A percentile compares a stretch with the other conserved stretches of the same genome.
phyloP scores from a whole-genome alignment of 2,888 invertebrate species.

The Oligia fasciuncula region DNA sequence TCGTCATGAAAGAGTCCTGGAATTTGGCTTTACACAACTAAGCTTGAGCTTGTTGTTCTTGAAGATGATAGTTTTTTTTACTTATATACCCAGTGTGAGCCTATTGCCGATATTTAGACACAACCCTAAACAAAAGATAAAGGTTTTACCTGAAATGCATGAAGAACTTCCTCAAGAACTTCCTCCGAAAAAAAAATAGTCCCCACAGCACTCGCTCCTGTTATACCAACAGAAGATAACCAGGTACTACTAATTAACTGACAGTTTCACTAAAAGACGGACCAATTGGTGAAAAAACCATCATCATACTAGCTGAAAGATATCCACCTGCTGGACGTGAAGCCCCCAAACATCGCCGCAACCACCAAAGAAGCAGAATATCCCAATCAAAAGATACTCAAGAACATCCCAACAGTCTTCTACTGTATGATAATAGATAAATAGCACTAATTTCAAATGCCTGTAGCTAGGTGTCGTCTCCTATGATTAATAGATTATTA shows the following conservation, averaged over 20 bases:
- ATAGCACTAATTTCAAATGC: conserved; percentile 71
- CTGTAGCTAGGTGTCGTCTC: conserved; percentile 73
- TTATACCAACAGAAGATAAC: neutral
- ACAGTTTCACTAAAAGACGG: neutral
- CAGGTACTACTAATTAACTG: too few relatives aligned
- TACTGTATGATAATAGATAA: conserved; percentile 47
- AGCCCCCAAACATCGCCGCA: neutral
- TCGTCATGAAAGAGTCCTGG: too few relatives aligned
- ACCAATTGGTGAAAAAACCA: neutral
- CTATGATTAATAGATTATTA: conserved; percentile 79
- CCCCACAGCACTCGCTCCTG: too few relatives aligned
- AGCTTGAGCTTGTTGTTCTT: neutral
- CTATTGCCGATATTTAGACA: neutral
- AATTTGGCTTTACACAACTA: neutral
- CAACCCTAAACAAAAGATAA: neutral
- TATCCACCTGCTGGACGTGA: too few relatives aligned
- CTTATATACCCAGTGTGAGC: too few relatives aligned
- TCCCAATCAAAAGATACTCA: neutral
- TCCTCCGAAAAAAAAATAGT: too few relatives aligned
- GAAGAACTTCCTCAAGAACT: too few relatives aligned
- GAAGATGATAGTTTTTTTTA: neutral
- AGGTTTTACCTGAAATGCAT: too few relatives aligned
- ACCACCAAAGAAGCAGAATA: neutral
- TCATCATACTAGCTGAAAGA: neutral
- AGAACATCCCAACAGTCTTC: conserved; percentile 18